Percentiles rank a stretch among this genome's conserved stretches.
phyloP scores from a whole-genome alignment of 1,140 invertebrate genomes.

The Tribolium castaneum region DNA sequence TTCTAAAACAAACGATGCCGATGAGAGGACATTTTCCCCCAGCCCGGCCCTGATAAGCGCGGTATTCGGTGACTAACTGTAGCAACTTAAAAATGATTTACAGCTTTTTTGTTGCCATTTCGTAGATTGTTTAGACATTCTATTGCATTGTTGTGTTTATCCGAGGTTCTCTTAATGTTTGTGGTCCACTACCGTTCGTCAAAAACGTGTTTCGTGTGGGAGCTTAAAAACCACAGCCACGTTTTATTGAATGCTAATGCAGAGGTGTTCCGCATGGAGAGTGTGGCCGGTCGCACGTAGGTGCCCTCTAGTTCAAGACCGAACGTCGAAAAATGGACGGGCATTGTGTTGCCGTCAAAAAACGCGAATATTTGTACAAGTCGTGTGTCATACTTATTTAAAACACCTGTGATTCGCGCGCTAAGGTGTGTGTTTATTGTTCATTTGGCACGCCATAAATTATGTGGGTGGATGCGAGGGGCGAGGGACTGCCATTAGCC shows the following conservation, averaged over 20 bases:
- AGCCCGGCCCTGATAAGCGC: too few relatives aligned
- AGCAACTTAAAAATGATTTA: too few relatives aligned
- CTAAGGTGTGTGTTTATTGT: slow-evolving; percentile 38
- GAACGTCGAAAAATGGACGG: slow-evolving; percentile 33
- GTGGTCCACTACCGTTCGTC: too few relatives aligned
- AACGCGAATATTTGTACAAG: slow-evolving; percentile 36
- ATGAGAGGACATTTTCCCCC: too few relatives aligned
- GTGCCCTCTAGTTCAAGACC: slow-evolving; percentile 40
- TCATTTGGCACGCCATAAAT: slow-evolving; percentile 37
- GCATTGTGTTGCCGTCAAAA: slow-evolving; percentile 35
- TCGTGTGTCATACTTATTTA: slow-evolving; percentile 41
- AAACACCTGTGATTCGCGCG: slow-evolving; percentile 42
- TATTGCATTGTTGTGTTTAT: too few relatives aligned
- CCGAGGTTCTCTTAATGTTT: too few relatives aligned
- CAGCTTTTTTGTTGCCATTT: too few relatives aligned
- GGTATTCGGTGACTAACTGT: too few relatives aligned
- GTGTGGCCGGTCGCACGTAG: slow-evolving; percentile 28
- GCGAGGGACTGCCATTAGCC: slow-evolving; percentile 1
- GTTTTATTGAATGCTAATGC: slow-evolving; percentile 51
- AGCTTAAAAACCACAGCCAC: slow-evolving; percentile 30
- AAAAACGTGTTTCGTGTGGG: slow-evolving; percentile 3
- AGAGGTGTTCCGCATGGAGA: slow-evolving; percentile 46
- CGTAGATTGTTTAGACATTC: too few relatives aligned
- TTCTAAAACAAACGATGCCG: too few relatives aligned
- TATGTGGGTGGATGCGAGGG: slow-evolving; percentile 26